phyloP scores from a whole-genome alignment of 2,888 invertebrate species.

The Tenthredo livida region DNA sequence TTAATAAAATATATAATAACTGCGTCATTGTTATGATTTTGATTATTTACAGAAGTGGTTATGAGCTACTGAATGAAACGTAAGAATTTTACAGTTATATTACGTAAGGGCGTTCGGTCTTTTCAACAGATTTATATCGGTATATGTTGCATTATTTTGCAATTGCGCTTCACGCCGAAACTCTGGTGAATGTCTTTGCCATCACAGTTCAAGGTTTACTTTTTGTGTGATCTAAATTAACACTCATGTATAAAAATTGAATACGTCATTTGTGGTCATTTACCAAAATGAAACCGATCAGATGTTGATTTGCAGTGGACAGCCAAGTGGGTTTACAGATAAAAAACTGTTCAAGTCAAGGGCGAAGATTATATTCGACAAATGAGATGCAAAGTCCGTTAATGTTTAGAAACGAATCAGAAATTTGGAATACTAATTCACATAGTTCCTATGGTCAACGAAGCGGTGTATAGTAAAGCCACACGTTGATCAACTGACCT shows the following conservation, averaged over 20 bases:
- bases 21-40: neutral
- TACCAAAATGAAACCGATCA: neutral
- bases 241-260: neutral
- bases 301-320: neutral
- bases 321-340: neutral
- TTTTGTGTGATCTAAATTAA: neutral
- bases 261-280: neutral
- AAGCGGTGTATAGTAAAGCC: neutral
- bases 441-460: neutral
- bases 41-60: neutral
- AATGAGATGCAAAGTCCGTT: neutral
- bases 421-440: constrained; percentile 9
- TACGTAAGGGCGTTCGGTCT: neutral
- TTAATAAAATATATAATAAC: neutral
- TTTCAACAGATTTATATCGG: neutral
- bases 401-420: neutral
- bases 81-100: neutral
- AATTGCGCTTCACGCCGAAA: neutral
- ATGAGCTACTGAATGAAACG: neutral
- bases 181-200: neutral
- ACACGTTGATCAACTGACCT: neutral
- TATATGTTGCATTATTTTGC: neutral
- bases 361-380: neutral
- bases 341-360: neutral
- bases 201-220: neutral